Base-by-base conservation (phyloP, 2,113 vertebrate species). In the Ascaphus truei region DNA sequence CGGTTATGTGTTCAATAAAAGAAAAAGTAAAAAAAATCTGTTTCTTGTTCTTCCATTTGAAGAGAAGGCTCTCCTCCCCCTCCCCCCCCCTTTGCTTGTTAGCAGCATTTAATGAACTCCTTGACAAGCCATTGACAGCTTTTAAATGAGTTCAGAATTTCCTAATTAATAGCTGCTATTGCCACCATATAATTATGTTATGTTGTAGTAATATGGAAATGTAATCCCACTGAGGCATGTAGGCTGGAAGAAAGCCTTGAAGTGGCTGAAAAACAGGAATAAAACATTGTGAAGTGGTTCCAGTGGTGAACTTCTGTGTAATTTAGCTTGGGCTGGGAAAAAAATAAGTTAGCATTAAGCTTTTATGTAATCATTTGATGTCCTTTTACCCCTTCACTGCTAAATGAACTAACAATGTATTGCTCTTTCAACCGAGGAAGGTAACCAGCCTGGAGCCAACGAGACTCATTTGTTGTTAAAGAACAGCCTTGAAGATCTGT, bases 121-220 rank as follows among this genome's bases (percentile, higher is more conserved):
- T 68, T 68, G 64, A 68, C 64, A 29, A 57, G 53, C 36, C 65
- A 58, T 58, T 68, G 65, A 68, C 65, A 68, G 53, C 20, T 68
- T 58, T 48, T 58, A 58, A 68, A 68, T 68, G 65, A 68, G 53
- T 57, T 68, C 39, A 68, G 64, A 47, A 57, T 22, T 20, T 43
- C 37, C 64, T 68, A 68, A 68, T 68, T 68, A 68, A 68, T 57
- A 45, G 64, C 37, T 8, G 12, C 18, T 57, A 34, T 68, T 18
- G 65, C 26, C 65, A 25, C 29, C 39, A 27, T 47, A 58, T 68
- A 68, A 68, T 68, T 57, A 58, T 36, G 53, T 47, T 57, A 48
- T 48, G 65, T 68, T 36, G 18, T 36, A 23, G 29, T 58, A 47
- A 68, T 57, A 68, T 68, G 64, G 52, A 68, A 68, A 68, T 68